Evolutionary conservation across 2,113 vertebrate species (phyloP), one percentile per base, ranked within the genome.

Genomic region (Pionites leucogaster): DNA sequence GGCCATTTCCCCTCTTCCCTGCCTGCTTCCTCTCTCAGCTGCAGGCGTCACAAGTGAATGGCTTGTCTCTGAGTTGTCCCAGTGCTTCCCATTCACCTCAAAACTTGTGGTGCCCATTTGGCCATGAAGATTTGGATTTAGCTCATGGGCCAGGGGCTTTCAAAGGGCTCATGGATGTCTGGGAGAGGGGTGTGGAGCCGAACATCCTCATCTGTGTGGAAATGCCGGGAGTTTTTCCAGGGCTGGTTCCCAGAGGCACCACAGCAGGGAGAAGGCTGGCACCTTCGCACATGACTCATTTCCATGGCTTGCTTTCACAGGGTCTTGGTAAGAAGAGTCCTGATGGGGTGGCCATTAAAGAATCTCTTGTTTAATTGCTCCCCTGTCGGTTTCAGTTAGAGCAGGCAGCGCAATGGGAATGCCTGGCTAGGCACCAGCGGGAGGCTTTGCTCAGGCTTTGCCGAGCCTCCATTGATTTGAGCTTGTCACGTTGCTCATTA

Each of bases 231-330:
- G 5, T 10, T 71, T 41, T 25, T 35, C 42, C 3, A 1, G 13
- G 41, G 57, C 24, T 0, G 0, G 17, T 33, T 62, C 17, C 59
- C 0, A 0, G 31, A 0, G 0, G 33, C 7, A 6, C 63, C 4
- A 1, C 35, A 78, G 29, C 37, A 1, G 33, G 52, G 53, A 46
- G 60, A 39, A 90, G 49, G 39, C 53, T 81, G 72, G 22, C 37
- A 22, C 27, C 24, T 76, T 20, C 42, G 35, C 5, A 31, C 2
- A 27, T 18, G 31, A 9, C 39, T 76, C 2, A 5, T 90, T 82
- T 57, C 7, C 1, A 0, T 60, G 62, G 42, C 29, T 87, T 92
- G 68, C 44, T 90, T 71, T 69, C 63, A 18, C 0, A 2, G 50
- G 57, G 18, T 17, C 35, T 37, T 3, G 5, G 47, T 71, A 78